Base-by-base conservation (phyloP, 2,888 invertebrate genomes). In the Lymantria dispar region DNA sequence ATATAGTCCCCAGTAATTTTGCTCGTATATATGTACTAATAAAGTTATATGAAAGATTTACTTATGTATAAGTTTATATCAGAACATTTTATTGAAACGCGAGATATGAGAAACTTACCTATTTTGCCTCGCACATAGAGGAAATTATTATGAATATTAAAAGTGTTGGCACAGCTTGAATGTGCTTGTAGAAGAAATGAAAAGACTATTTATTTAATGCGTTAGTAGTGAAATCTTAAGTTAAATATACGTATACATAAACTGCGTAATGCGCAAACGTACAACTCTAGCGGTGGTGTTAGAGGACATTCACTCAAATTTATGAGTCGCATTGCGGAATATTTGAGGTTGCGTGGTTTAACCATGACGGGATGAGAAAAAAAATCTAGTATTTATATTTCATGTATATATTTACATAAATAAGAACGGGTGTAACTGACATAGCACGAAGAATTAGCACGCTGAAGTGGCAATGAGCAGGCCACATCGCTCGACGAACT, bases 291-390 rank as follows among this genome's bases (percentile, higher is more conserved):
- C 76, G 73, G 70, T 71, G 76, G 71, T 69, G 75, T 70, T 76
- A 71, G 79, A 78, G 82, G 84, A 86, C 86, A 79, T 76, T 80
- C 81, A 80, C 81, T 80, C 81, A 83, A 84, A 89, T 88, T 89
- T 89, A 89, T 88, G 87, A 85, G 88, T 84, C 88, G 88, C 88
- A 89, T 61, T 89, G 88, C 88, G 88, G 88, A 84, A 86, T 85
- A 88, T 87, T 87, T 87, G 88, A 87, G 84, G 83, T 83, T 80
- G 78, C 76, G 75, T 78, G 73, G 79, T 75, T 77, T 75, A 72
- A 76, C 72, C 56, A 62, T 77, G 77, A 77, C 73, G 80, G 13
- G 1, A 3, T 38, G 38, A 38, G 2, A 38, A 38, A 12, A 38
- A 38, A 3, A 8, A 12, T 22, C 22, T 22, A 22, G 5, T 22